A percentile compares a stretch with the other conserved stretches of the same genome.
These are phyloP conservation scores for Eupleurogrammus muticus DNA, from an alignment of 2,797 vertebrate species.

Conservation along the genomic window DNA sequence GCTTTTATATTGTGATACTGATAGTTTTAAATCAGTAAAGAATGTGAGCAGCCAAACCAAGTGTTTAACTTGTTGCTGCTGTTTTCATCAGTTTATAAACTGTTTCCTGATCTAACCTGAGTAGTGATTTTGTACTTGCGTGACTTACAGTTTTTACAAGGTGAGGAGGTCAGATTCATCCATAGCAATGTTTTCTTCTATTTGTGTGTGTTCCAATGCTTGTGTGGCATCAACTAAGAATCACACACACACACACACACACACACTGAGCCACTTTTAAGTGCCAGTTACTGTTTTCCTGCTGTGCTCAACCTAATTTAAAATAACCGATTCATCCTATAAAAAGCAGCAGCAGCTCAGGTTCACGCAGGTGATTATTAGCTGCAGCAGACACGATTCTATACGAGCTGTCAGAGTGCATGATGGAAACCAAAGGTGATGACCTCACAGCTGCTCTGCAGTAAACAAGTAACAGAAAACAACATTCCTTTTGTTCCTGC, in stretches of 20 bases:
- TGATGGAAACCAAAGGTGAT: conserved; percentile 61
- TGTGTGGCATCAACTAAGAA: conserved; percentile 53
- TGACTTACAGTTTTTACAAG: not conserved
- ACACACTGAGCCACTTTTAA: conserved; percentile 65
- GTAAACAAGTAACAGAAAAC: conserved; percentile 44
- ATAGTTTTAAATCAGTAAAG: too few species aligned
- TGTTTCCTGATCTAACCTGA: too few species aligned
- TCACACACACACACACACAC: conserved; percentile 44
- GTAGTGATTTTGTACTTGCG: too few species aligned
- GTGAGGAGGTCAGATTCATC: conserved; percentile 13
- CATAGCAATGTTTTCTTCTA: not conserved
- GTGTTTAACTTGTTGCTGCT: too few species aligned
- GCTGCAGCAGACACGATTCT: conserved; percentile 75
- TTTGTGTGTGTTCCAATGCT: conserved; percentile 15
- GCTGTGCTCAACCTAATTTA: conserved; percentile 75
- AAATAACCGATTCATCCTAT: conserved; percentile 76
- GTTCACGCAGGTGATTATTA: conserved; percentile 76
- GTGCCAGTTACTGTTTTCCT: conserved; percentile 58
- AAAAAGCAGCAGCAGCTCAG: conserved; percentile 68
- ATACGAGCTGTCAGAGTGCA: conserved; percentile 70
- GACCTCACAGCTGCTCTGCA: conserved; percentile 64
- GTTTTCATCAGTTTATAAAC: too few species aligned
- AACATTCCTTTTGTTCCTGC: too few species aligned
- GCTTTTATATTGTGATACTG: too few species aligned
- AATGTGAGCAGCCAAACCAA: too few species aligned